phyloP scores from a whole-genome alignment of 2,113 vertebrate genomes.

The Pipra filicauda region DNA sequence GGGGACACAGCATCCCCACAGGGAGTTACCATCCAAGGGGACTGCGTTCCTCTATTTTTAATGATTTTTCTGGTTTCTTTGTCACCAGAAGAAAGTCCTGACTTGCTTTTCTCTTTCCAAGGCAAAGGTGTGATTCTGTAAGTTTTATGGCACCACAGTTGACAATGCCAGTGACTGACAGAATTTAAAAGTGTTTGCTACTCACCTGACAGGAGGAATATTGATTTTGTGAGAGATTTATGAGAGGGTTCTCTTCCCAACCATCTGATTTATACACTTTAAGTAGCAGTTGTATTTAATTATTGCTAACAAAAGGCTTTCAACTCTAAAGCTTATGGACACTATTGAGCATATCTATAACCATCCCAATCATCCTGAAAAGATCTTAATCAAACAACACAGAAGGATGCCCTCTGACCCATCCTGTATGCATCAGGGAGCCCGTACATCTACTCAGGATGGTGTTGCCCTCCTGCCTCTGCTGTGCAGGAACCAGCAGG shows the following conservation, averaged over 20 bases:
- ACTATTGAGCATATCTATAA: neutral
- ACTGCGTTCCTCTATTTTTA: neutral
- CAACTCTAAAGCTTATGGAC: neutral
- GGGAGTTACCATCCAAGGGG: neutral
- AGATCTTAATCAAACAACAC: neutral
- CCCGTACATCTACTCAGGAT: rapidly evolving
- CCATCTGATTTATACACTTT: neutral
- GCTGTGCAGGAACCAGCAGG: neutral
- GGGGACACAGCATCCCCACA: neutral
- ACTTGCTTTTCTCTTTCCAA: neutral
- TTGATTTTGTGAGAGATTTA: slow-evolving; percentile 5
- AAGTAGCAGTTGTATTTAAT: slow-evolving; percentile 3
- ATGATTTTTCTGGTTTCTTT: neutral
- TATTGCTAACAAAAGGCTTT: slow-evolving; percentile 11
- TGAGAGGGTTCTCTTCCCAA: neutral
- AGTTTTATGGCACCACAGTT: neutral
- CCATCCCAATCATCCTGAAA: neutral
- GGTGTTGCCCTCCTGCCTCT: neutral
- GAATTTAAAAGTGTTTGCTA: neutral
- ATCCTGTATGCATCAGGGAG: neutral
- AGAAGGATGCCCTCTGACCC: neutral
- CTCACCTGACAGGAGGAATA: neutral
- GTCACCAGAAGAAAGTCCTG: neutral
- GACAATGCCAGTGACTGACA: neutral
- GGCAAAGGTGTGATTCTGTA: neutral